phyloP scores from a whole-genome alignment of 2,113 vertebrate genomes.

The Passerina amoena region DNA sequence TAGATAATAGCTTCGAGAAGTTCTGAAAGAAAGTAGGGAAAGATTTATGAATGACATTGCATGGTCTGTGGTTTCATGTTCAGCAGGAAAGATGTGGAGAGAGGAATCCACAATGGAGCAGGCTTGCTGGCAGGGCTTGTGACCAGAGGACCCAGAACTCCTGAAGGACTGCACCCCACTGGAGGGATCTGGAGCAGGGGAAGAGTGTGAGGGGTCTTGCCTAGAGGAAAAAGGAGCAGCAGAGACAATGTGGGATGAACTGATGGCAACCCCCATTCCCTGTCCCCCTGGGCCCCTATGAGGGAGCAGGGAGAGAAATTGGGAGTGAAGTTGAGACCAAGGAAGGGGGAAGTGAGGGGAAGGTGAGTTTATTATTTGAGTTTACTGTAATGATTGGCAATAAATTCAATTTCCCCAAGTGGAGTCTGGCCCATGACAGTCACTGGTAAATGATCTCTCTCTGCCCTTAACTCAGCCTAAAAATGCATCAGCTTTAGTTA shows the following conservation, averaged over 20 bases:
- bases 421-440: not conserved
- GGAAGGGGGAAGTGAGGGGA: not conserved
- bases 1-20: not conserved
- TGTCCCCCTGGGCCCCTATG: not conserved
- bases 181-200: not conserved
- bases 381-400: not conserved
- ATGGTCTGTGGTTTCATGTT: not conserved
- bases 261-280: not conserved
- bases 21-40: not conserved
- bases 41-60: not conserved
- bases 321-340: fast-evolving
- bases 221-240: not conserved
- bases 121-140: not conserved
- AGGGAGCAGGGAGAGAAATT: not conserved
- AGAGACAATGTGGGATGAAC: not conserved
- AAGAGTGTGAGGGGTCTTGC: not conserved
- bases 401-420: not conserved
- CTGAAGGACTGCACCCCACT: not conserved
- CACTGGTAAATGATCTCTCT: not conserved
- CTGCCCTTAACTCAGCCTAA: not conserved
- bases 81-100: not conserved
- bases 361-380: not conserved
- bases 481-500: not conserved
- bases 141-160: not conserved
- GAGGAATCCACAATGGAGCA: not conserved